Conservation (phyloP, 2,888 invertebrate species). For the Sipha maydis region DNA sequence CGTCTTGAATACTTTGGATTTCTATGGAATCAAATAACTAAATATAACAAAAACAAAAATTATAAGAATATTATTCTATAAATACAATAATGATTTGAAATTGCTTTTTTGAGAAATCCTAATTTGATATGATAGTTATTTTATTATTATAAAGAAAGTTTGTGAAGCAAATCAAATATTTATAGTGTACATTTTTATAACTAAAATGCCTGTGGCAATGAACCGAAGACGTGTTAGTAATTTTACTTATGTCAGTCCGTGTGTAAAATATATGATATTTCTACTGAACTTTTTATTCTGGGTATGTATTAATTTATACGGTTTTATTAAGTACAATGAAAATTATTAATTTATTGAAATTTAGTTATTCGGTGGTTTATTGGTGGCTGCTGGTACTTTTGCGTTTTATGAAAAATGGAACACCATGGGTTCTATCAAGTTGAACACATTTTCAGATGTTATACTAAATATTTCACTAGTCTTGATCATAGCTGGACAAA, state of each 20-base stretch:
- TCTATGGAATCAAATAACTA: too few species aligned
- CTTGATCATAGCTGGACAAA: slow-evolving; percentile 87
- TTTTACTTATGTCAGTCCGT: slow-evolving; percentile 85
- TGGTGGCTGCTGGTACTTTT: slow-evolving; percentile 88
- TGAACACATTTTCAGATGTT: slow-evolving; percentile 89
- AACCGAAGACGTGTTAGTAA: slow-evolving; percentile 53
- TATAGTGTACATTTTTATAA: neutral
- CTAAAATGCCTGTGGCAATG: slow-evolving; percentile 47
- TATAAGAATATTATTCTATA: too few species aligned
- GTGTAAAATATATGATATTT: slow-evolving; percentile 90
- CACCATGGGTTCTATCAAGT: slow-evolving; percentile 82
- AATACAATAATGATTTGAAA: too few species aligned
- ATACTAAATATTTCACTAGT: slow-evolving; percentile 87
- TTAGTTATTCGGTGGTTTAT: slow-evolving; percentile 85
- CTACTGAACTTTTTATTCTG: slow-evolving; percentile 89
- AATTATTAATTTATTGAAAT: slow-evolving; percentile 57
- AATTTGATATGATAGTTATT: neutral
- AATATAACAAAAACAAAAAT: too few species aligned
- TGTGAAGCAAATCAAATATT: neutral
- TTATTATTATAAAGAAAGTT: too few species aligned
- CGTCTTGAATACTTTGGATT: too few species aligned
- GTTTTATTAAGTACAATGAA: neutral
- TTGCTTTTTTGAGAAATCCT: neutral
- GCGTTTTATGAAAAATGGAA: slow-evolving; percentile 95
- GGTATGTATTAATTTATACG: slow-evolving; percentile 73